Percentiles rank a stretch among this genome's conserved stretches.
phyloP scores from a whole-genome alignment of 2,888 invertebrate species.

The Tridacna gigas region DNA sequence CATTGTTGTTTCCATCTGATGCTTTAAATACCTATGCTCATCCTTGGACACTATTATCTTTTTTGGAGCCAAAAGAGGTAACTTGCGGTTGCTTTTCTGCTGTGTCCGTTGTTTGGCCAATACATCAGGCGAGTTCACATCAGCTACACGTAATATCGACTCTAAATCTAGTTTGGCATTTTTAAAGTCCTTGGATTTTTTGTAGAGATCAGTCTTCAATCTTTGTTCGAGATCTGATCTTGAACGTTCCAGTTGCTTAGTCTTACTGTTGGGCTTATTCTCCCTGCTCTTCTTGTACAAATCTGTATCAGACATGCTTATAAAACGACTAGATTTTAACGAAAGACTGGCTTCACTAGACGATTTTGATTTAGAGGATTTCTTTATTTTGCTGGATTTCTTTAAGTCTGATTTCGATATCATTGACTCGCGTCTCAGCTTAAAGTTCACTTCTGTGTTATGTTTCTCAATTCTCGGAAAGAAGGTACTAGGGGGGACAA shows the following conservation, averaged over 20 bases:
- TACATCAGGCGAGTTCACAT: slow-evolving; percentile 18
- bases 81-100: slow-evolving; percentile 6
- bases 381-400: slow-evolving; percentile 15
- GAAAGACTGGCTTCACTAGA: background rate
- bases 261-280: background rate
- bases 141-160: slow-evolving; percentile 13
- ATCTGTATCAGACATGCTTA: slow-evolving; percentile 59
- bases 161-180: slow-evolving; percentile 3
- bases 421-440: slow-evolving; percentile 3
- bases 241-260: background rate
- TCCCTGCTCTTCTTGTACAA: slow-evolving; percentile 31
- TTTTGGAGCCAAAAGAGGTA: slow-evolving; percentile 11
- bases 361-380: slow-evolving; percentile 4
- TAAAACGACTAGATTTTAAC: slow-evolving; percentile 24
- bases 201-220: slow-evolving; percentile 14
- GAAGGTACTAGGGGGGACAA: background rate
- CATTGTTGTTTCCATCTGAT: slow-evolving; percentile 50
- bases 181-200: slow-evolving; percentile 18
- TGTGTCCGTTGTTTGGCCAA: background rate
- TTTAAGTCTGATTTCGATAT: slow-evolving; percentile 8
- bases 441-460: slow-evolving; percentile 10
- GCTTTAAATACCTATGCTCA: slow-evolving; percentile 54
- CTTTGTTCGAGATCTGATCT: slow-evolving; percentile 16
- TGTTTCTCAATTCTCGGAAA: slow-evolving; percentile 24
- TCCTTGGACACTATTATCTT: slow-evolving; percentile 24